Evolutionary conservation across 2,888 invertebrate species (phyloP).

Genomic region (Melanchra persicariae): DNA sequence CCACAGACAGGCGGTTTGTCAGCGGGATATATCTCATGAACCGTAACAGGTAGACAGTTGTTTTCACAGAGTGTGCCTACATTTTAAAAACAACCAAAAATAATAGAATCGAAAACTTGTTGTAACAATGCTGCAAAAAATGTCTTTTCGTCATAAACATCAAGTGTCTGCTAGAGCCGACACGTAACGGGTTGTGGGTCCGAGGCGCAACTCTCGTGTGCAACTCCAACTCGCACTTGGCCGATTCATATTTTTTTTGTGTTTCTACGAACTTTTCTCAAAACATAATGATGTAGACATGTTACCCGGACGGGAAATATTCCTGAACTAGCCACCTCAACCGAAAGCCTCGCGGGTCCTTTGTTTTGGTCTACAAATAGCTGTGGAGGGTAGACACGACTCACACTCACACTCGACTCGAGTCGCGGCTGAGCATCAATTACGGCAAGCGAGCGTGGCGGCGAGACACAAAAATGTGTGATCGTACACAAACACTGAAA

Average conservation of each 20-base stretch:
- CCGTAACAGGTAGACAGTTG: not conserved
- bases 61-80: too few relatives aligned
- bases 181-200: too few relatives aligned
- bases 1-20: not conserved
- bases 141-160: too few relatives aligned
- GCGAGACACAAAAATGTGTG: constrained; percentile 52
- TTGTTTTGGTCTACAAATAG: constrained; percentile 54
- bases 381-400: constrained; percentile 12
- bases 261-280: not conserved
- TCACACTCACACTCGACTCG: not conserved
- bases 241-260: too few relatives aligned
- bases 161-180: too few relatives aligned
- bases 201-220: too few relatives aligned
- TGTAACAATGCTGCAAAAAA: too few relatives aligned
- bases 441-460: constrained; percentile 61
- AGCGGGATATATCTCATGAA: not conserved
- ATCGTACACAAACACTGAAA: constrained; percentile 61
- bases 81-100: too few relatives aligned
- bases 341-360: constrained; percentile 42
- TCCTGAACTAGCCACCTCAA: not conserved
- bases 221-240: too few relatives aligned
- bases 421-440: constrained; percentile 60
- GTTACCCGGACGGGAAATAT: not conserved
- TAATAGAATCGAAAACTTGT: too few relatives aligned
- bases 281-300: not conserved